phyloP scores from a whole-genome alignment of 2,888 invertebrate species.

The Cerastoderma edule region DNA sequence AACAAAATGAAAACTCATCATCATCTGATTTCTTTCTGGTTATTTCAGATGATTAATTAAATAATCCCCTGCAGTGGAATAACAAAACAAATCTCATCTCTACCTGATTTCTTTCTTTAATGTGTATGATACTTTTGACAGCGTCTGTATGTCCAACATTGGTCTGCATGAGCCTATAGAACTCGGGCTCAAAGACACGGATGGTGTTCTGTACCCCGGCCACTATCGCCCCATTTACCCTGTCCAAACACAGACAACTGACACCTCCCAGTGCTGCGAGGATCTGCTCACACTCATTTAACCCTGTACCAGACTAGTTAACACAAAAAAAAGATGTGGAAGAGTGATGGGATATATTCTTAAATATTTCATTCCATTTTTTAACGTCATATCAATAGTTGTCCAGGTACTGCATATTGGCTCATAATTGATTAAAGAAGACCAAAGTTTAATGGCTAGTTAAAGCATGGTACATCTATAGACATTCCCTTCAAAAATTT shows the following conservation, averaged over 20 bases:
- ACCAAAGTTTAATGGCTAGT: too few species aligned
- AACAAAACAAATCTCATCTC: background rate
- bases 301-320: conserved; percentile 77
- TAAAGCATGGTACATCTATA: too few species aligned
- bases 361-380: too few species aligned
- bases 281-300: conserved; percentile 82
- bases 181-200: conserved; percentile 82
- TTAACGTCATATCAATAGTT: too few species aligned
- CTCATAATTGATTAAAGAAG: too few species aligned
- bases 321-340: conserved; percentile 21
- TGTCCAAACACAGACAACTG: conserved; percentile 80
- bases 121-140: conserved; percentile 81
- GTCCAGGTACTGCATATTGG: too few species aligned
- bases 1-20: too few species aligned
- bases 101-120: conserved; percentile 82
- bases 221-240: conserved; percentile 79
- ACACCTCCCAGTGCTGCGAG: conserved; percentile 78
- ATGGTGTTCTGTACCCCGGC: conserved; percentile 81
- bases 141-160: conserved; percentile 82
- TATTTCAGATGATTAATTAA: too few species aligned
- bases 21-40: too few species aligned
- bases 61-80: too few species aligned
- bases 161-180: conserved; percentile 81
- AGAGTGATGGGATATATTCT: too few species aligned
- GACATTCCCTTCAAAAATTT: too few species aligned